phyloP scores from a whole-genome alignment of 92 coral and sea anemone species.

The Paramuricea clavata region DNA sequence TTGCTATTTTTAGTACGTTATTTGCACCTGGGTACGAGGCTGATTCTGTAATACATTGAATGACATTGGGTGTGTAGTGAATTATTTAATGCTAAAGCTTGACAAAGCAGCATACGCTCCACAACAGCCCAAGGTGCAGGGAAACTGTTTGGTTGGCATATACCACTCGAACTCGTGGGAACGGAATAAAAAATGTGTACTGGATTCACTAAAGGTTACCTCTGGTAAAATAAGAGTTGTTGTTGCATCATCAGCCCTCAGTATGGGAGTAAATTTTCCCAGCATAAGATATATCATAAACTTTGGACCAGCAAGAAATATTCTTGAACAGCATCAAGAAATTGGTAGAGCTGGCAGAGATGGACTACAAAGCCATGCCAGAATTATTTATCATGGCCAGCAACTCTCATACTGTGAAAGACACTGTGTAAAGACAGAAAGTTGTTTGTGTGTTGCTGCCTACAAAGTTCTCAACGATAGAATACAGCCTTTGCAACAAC shows the following conservation, averaged over 20 bases:
- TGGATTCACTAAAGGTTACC: no score
- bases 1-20: no score
- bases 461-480: conserved; percentile 22
- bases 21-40: no score
- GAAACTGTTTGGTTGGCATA: conserved; percentile 51
- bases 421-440: conserved; percentile 35
- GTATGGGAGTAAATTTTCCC: no score
- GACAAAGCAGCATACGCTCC: conserved; percentile 61
- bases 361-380: conserved; percentile 15
- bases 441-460: conserved; percentile 52
- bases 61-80: conserved; percentile 60
- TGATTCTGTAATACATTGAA: conserved; percentile 62
- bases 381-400: conserved; percentile 53
- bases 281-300: no score
- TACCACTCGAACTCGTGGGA: conserved; percentile 52
- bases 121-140: background rate
- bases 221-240: no score
- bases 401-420: conserved; percentile 50
- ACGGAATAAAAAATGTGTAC: conserved; percentile 34
- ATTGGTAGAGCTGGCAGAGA: no score
- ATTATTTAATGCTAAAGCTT: conserved; percentile 60
- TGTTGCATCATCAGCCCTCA: no score
- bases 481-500: no score
- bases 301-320: no score
- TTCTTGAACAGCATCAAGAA: no score